phyloP scores from a whole-genome alignment of 2,888 invertebrate species.

The Spodoptera picta region DNA sequence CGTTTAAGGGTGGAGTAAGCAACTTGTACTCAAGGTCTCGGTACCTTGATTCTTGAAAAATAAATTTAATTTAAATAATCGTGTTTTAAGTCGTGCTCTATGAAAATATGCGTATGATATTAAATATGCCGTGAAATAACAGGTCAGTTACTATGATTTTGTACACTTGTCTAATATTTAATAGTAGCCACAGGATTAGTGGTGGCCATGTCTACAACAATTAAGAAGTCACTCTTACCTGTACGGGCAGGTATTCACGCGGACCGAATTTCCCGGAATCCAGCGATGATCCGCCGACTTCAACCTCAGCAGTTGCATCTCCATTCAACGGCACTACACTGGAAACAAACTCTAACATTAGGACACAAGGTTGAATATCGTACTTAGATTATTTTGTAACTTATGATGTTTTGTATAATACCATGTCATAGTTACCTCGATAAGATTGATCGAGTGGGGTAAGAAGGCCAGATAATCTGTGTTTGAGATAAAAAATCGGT shows the following conservation, averaged over 20 bases:
- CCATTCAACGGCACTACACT: conserved; percentile 57
- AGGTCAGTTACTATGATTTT: too few relatives aligned
- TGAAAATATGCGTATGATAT: too few relatives aligned
- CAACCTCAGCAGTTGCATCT: conserved; percentile 72
- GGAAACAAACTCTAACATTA: conserved; percentile 35
- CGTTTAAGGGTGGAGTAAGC: too few relatives aligned
- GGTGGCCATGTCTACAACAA: conserved; percentile 65
- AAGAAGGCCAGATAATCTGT: conserved; percentile 86
- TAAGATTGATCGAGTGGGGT: conserved; percentile 89
- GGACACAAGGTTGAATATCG: conserved; percentile 50
- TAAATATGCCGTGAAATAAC: too few relatives aligned
- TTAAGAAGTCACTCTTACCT: conserved; percentile 71
- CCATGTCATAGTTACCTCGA: conserved; percentile 76
- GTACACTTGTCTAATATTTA: background rate
- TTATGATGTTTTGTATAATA: conserved; percentile 60
- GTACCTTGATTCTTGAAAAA: too few relatives aligned
- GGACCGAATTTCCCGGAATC: conserved; percentile 88
- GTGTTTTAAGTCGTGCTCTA: too few relatives aligned
- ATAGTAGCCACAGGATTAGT: background rate
- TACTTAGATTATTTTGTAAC: background rate
- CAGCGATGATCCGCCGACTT: conserved; percentile 86
- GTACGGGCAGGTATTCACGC: conserved; percentile 87
- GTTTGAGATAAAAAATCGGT: conserved; percentile 82
- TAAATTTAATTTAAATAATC: too few relatives aligned
- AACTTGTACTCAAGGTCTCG: too few relatives aligned